Base-by-base conservation (phyloP, 2,797 vertebrate species). In the Malacoraja senta region DNA sequence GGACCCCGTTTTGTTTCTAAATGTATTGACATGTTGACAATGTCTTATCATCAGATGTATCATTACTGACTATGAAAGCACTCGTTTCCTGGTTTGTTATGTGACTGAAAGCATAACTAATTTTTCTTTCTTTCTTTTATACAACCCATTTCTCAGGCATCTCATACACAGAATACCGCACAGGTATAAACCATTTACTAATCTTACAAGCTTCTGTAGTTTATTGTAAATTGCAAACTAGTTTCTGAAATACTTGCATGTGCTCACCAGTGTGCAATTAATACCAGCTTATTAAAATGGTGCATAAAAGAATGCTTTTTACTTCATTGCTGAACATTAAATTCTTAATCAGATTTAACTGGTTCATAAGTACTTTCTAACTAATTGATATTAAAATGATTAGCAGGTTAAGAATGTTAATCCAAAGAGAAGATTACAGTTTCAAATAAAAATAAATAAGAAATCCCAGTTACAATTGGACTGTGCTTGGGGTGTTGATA, bases 141-240 rank as follows among this genome's bases (percentile, higher is more conserved):
- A 76, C 72, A 92, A 92, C 71, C 71, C 90, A 92, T 92, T 92
- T 92, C 90, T 92, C 71, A 92, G 90, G 90, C 90, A 92, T 76
- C 90, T 76, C 71, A 76, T 92, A 92, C 90, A 92, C 90, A 92
- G 90, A 92, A 92, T 92, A 92, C 71, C 90, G 24, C 71, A 76
- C 90, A 92, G 90, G 90, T 92, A 92, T 92, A 91, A 88, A 74
- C 90, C 90, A 58, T 92, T 92, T 92, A 92, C 90, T 92, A 92
- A 92, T 74, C 90, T 92, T 92, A 92, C 90, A 53, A 74, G 90
- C 72, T 74, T 71, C 72, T 29, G 90, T 92, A 76, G 90, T 68
- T 92, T 29, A 92, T 92, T 76, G 90, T 92, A 38, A 92, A 92
- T 58, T 72, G 72, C 32, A 92, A 58, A 92, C 26, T 15, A 58